phyloP scores from a whole-genome alignment of 2,113 vertebrate genomes.

The Mastomys coucha region DNA sequence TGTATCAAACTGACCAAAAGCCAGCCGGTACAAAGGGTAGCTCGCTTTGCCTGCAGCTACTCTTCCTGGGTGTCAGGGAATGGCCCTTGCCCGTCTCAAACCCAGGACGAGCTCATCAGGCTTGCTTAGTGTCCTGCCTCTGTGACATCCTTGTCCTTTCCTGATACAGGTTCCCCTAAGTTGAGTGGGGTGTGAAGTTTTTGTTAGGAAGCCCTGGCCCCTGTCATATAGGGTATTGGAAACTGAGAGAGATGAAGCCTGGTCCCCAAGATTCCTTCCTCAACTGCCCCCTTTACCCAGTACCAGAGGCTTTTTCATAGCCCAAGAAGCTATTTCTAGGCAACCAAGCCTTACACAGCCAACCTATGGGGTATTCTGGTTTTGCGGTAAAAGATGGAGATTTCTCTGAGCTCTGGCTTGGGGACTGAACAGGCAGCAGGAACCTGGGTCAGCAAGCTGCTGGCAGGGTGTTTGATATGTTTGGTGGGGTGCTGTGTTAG shows the following conservation, averaged over 20 bases:
- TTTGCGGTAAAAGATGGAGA: neutral
- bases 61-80: neutral
- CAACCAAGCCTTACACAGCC: neutral
- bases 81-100: neutral
- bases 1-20: neutral
- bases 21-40: neutral
- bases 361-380: neutral
- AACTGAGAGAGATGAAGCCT: neutral
- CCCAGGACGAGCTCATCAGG: neutral
- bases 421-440: neutral
- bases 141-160: neutral
- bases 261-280: neutral
- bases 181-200: neutral
- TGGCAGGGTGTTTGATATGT: neutral
- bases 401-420: neutral
- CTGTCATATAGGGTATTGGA: neutral
- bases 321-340: neutral
- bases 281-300: neutral
- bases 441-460: neutral
- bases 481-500: neutral
- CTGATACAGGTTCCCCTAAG: neutral
- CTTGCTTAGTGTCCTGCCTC: neutral
- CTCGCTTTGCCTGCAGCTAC: neutral
- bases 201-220: neutral
- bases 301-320: neutral